Conservation (phyloP, 2,113 vertebrate genomes). For the Arvicanthis niloticus region DNA sequence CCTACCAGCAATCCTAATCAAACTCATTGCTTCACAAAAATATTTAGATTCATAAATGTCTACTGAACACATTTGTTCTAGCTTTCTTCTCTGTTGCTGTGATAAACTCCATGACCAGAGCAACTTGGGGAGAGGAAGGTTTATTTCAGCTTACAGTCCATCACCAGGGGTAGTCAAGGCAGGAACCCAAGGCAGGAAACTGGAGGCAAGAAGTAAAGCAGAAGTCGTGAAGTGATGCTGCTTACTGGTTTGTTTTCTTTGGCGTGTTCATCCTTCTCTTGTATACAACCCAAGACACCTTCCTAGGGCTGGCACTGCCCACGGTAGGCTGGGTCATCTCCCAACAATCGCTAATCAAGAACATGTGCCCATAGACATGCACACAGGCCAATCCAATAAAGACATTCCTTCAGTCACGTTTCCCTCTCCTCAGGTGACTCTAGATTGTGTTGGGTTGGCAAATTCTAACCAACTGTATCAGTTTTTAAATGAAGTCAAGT, state of each 20-base stretch:
- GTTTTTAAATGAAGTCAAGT: background rate
- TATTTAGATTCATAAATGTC: background rate
- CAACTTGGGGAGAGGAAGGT: background rate
- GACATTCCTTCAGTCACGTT: background rate
- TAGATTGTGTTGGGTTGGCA: background rate
- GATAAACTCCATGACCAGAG: background rate
- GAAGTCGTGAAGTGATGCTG: background rate
- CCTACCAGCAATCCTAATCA: background rate
- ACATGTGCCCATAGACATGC: background rate
- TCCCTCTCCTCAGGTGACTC: background rate
- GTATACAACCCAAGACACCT: background rate
- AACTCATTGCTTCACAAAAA: background rate
- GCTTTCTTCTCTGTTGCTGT: background rate
- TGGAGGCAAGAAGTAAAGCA: background rate
- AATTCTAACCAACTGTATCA: background rate
- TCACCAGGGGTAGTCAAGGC: background rate
- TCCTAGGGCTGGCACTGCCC: no score
- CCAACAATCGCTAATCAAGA: background rate
- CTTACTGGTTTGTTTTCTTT: background rate
- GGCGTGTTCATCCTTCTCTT: background rate
- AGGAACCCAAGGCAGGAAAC: background rate
- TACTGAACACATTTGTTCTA: background rate
- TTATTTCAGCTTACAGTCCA: background rate
- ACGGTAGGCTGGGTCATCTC: background rate
- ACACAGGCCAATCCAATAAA: background rate